Base-by-base conservation (phyloP, 2,797 vertebrate species). In the Heterohyrax brucei region DNA sequence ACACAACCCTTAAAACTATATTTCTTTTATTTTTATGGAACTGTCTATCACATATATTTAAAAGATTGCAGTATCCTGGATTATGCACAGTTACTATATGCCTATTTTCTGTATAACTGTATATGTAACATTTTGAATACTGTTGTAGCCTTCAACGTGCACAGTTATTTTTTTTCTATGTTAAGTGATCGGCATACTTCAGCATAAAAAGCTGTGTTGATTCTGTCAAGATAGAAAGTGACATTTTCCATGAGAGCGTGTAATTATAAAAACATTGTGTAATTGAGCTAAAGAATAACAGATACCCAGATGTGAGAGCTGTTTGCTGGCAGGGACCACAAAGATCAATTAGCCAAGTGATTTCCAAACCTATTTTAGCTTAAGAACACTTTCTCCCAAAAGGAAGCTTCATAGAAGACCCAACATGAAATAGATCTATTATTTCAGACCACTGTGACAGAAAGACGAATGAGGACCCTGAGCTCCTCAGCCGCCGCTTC, bases 1-100 rank as follows among this genome's bases (percentile, higher is more conserved):
- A 76, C 14, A 70, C 8, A 88, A 66, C 8, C 82, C 59, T 87
- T 89, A 48, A 78, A 87, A 87, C 5, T 44, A 24, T 48, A 68
- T 33, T 33, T 53, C 46, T 83, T 88, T 78, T 46, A 61, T 61
- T 93, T 93, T 92, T 76, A 77, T 28, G 28, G 30, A 95, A 95
- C 39, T 46, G 72, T 46, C 82, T 91, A 26, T 83, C 30, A 73
- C 22, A 79, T 28, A 22, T 72, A 82, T 86, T 79, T 72, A 48
- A 39, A 89, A 93, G 78, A 59, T 24, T 72, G 26, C n/a, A 84
- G 89, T 86, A 66, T 39, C n/a, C 33, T 84, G 33, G 39, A 53
- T 84, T 72, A 64, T 70, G 8, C 21, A 61, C 22, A 79, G 26
- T 24, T 89, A n/a, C 82, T 46, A 76, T 79, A 61, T 73, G 93